Base-by-base conservation (phyloP, 2,797 vertebrate species). In the Bradypodion pumilum region DNA sequence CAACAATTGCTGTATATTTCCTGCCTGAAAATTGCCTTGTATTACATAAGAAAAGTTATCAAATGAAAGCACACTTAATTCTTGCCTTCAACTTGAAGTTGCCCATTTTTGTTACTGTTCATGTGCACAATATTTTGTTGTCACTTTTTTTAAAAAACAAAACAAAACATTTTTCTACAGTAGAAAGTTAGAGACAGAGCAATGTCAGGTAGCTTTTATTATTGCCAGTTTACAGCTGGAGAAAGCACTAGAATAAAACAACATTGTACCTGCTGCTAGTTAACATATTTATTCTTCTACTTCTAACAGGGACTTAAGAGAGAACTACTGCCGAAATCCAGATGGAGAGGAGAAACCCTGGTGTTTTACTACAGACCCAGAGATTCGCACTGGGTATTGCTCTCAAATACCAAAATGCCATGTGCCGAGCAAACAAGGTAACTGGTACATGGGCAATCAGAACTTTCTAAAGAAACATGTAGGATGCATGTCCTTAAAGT, bases 241-340 rank as follows among this genome's bases (percentile, higher is more conserved):
- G 90, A 91, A 68, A 79, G 1, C 37, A 68, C 65, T 85, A 42
- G 46, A 88, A 89, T 72, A 62, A 59, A 65, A 70, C 76, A 73
- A 59, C 74, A 49, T 19, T 27, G 80, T 82, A 49, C 60, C 37
- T 81, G 52, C 80, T 86, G 84, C 0, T 75, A 85, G 80, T 81
- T 92, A 92, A 92, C 62, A 3, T 91, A 82, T 90, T 93, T 95
- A 80, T 92, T 95, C 91, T 90, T 62, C 89, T 89, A 88, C 93
- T 82, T 92, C 95, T 91, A 85, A 77, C 88, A 99, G 98, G 92
- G 98, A 99, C 94, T 94, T 99, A 91, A 97, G 95, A 91, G 98
- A 99, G 93, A 99, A 99, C 96, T 99, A 97, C 92, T 99, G 99
- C 92, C 96, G 99, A 91, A 99, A 99, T 95, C 99, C 99, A 92